Base-by-base conservation (phyloP, 2,113 vertebrate species). In the Clupea harengus region DNA sequence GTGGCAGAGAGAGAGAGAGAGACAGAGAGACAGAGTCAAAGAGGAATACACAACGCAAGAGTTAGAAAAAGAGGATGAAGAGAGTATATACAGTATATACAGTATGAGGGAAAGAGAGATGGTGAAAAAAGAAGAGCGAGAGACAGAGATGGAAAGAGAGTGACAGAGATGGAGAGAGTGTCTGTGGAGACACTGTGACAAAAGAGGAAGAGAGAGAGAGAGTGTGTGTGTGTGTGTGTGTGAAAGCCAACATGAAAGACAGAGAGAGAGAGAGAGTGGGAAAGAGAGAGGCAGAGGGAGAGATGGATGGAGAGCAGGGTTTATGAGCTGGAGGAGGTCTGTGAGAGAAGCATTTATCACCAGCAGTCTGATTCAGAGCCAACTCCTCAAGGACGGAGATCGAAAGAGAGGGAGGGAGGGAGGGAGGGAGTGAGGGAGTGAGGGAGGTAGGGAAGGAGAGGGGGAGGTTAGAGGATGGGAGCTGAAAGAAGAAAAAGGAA, bases 251-350 rank as follows among this genome's bases (percentile, higher is more conserved):
- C 17, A 18, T 25, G 60, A n/a, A n/a, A 67, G 60, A 60, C 2
- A 60, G 64, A 67, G n/a, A 13, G 8, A 67, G 22, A 67, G 64
- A 67, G 64, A 67, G 25, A 67, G n/a, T 67, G 22, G 28, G 2
- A 7, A 10, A 67, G 60, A 5, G 60, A 67, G 2, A 25, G 60
- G n/a, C n/a, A n/a, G 60, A n/a, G n/a, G n/a, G 25, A 28, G 25
- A 28, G 25, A 28, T 3, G 9, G 25, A 11, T 10, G 25, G 25
- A 11, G 25, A 2, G 64, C 2, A 9, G n/a, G 64, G 22, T 25
- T 25, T 67, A 67, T 67, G 64, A 67, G 64, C 64, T 67, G 64
- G 64, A 67, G 64, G 64, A 25, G 64, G 64, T 67, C 64, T 67
- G 64, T 28, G 64, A 67, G 64, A 28, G 64, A 67, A 28, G 64